Conservation (phyloP, 2,797 vertebrate species). For the Lutjanus argentimaculatus region DNA sequence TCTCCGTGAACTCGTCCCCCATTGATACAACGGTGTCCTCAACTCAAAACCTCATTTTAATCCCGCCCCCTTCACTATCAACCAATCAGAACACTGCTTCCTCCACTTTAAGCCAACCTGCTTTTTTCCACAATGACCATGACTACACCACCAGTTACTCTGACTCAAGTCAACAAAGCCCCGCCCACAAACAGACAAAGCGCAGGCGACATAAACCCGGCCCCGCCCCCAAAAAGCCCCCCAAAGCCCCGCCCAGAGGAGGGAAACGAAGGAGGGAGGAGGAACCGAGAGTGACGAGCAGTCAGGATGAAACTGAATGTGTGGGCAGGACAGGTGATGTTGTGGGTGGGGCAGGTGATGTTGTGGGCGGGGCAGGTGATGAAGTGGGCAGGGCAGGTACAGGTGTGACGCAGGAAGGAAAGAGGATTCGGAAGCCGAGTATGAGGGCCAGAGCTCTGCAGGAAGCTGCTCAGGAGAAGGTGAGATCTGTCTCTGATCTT, state of each 20-base stretch:
- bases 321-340: neutral
- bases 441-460: constrained; percentile 60
- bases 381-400: neutral
- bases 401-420: constrained; percentile 26
- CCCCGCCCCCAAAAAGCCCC: neutral
- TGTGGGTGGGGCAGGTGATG: neutral
- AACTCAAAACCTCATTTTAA: neutral
- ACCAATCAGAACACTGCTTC: neutral
- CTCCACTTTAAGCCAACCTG: neutral
- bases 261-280: constrained; percentile 30
- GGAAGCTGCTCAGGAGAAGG: constrained; percentile 39
- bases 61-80: neutral
- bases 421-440: constrained; percentile 58
- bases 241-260: neutral
- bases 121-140: constrained; percentile 7
- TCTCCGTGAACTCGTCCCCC: neutral
- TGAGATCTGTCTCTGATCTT: constrained; percentile 5
- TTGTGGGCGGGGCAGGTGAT: neutral
- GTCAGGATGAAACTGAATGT: neutral
- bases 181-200: neutral
- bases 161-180: neutral
- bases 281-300: neutral
- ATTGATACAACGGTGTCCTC: neutral
- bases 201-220: accelerated
- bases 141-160: constrained; percentile 2